A percentile compares a stretch with the other conserved stretches of the same genome.
Conservation (phyloP, 2,888 invertebrate genomes). For the Lobophora halterata region DNA sequence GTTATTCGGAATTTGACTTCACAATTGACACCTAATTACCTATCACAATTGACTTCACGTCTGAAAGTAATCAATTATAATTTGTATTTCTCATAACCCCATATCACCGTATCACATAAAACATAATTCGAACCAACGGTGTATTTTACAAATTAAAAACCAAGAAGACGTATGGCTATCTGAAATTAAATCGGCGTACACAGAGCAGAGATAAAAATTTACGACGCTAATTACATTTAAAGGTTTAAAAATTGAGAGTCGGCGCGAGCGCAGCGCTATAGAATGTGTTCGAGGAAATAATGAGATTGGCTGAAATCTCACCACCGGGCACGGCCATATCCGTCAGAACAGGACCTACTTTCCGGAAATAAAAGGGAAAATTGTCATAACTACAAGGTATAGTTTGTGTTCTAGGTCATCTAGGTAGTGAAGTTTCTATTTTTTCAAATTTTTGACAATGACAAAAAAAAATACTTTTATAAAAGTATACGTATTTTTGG, state of each 20-base stretch:
- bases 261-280: slow-evolving; percentile 12
- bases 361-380: slow-evolving; percentile 23
- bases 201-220: slow-evolving; percentile 45
- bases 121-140: slow-evolving; percentile 35
- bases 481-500: no score
- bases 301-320: slow-evolving; percentile 29
- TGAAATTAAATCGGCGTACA: slow-evolving; percentile 44
- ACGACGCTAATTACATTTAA: slow-evolving; percentile 56
- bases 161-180: slow-evolving; percentile 44
- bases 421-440: no score
- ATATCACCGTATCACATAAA: slow-evolving; percentile 34
- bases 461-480: no score
- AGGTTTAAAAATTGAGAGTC: slow-evolving; percentile 45
- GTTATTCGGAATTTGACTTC: no score
- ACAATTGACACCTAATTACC: no score
- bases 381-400: neutral
- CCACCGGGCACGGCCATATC: slow-evolving; percentile 15
- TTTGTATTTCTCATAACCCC: no score
- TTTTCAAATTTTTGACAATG: no score
- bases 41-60: no score
- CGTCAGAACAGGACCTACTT: slow-evolving; percentile 21
- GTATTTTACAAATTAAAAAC: slow-evolving; percentile 40
- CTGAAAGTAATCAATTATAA: no score
- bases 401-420: no score
- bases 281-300: slow-evolving; percentile 37